A percentile compares a stretch with the other conserved stretches of the same genome.
Conservation (phyloP, 1,140 invertebrate species). For the Xylocopa sonorina region DNA sequence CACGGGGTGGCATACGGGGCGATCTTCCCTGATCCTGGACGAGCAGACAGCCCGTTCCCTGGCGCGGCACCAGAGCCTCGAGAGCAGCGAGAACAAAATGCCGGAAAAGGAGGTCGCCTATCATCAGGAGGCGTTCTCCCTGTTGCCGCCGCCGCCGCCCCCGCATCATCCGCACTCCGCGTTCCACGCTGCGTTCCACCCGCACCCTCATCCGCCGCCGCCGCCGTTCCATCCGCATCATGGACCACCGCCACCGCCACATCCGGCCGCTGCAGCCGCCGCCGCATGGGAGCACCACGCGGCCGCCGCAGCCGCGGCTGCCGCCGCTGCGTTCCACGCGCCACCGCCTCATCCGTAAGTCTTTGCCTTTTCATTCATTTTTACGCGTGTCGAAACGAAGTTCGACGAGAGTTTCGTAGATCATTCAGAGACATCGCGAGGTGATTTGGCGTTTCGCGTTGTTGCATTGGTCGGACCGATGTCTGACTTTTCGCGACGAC, state of each 20-base stretch:
- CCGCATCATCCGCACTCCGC: constrained; percentile 79
- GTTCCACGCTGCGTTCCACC: constrained; percentile 79
- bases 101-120: constrained; percentile 81
- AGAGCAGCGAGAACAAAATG: constrained; percentile 67
- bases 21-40: constrained; percentile 61
- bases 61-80: constrained; percentile 43
- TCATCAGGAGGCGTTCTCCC: constrained; percentile 79
- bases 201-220: constrained; percentile 76
- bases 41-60: constrained; percentile 32
- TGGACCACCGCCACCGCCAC: constrained; percentile 70
- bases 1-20: constrained; percentile 53
- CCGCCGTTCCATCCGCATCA: constrained; percentile 75
- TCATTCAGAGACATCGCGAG: too few species aligned
- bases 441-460: too few species aligned
- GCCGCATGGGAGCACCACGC: constrained; percentile 80
- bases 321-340: constrained; percentile 75
- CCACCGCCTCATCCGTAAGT: constrained; percentile 79
- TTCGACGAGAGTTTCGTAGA: too few species aligned
- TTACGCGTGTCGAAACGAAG: too few species aligned
- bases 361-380: background rate
- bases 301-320: constrained; percentile 74
- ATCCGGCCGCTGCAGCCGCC: constrained; percentile 74
- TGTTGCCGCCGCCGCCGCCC: constrained; percentile 78
- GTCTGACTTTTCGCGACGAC: too few species aligned
- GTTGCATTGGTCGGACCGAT: too few species aligned